A percentile compares a stretch with the other conserved stretches of the same genome.
Evolutionary conservation across 2,888 invertebrate species (phyloP).

Genomic region (Nudaria mundana): DNA sequence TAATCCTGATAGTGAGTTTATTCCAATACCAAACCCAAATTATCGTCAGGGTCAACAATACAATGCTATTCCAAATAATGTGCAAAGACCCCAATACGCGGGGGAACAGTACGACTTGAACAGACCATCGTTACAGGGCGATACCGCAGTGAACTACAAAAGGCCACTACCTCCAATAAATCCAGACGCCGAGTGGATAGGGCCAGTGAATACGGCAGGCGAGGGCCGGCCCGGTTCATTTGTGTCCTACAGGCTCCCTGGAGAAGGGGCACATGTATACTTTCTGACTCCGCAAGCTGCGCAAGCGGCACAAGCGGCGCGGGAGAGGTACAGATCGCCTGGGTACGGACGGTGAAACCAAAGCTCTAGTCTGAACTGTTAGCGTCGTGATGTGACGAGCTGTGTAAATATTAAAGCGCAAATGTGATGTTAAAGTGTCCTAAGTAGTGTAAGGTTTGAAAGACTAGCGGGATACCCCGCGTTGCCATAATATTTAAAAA

Average conservation of each 20-base stretch:
- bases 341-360: conserved; percentile 76
- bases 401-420: conserved; percentile 78
- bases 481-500: conserved; percentile 75
- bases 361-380: conserved; percentile 75
- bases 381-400: conserved; percentile 53
- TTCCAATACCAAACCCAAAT: conserved; percentile 72
- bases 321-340: conserved; percentile 62
- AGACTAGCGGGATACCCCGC: conserved; percentile 71
- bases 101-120: conserved; percentile 70
- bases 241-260: conserved; percentile 87
- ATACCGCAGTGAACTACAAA: conserved; percentile 81
- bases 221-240: conserved; percentile 81
- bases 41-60: conserved; percentile 61
- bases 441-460: conserved; percentile 72
- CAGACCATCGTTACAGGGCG: conserved; percentile 62
- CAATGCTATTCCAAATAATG: conserved; percentile 50
- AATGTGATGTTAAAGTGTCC: conserved; percentile 80
- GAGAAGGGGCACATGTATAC: conserved; percentile 89
- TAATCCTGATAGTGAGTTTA: conserved; percentile 86
- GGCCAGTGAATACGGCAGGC: conserved; percentile 69
- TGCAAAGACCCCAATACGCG: conserved; percentile 58
- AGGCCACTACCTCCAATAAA: conserved; percentile 79
- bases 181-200: conserved; percentile 82
- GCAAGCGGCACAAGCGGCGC: conserved; percentile 68
- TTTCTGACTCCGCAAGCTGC: conserved; percentile 87